Evolutionary conservation across 2,797 vertebrate genomes (phyloP), one percentile per base, ranked within the genome.

Genomic region (Artibeus jamaicensis): DNA sequence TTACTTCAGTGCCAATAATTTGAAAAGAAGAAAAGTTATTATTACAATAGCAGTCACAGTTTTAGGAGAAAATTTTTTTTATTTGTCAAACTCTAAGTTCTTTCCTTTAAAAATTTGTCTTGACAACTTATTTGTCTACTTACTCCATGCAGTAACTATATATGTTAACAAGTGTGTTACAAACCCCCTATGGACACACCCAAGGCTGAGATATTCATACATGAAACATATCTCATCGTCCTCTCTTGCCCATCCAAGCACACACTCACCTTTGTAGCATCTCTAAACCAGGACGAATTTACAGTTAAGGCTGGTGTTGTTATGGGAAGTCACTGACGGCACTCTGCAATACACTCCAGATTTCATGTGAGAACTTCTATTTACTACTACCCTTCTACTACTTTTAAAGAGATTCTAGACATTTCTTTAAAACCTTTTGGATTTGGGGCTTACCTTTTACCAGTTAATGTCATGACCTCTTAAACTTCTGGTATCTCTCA

Each of bases 401-500:
- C 21, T 67, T 16, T 6, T 59, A 26, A 26, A 26, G 24, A 59
- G 5, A 6, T 21, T 79, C 81, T 89, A 42, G 1, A 67, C 9
- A 18, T 79, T 96, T 88, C 12, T 70, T 68, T 93, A 39, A 85
- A 89, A 55, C 10, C 89, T 32, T n/a, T 82, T 84, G 6, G 37
- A 84, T 76, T 68, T 78, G 37, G 95, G 44, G 37, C 7, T 78
- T 83, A 74, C 29, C 55, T 85, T 95, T 96, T 74, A 85, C 65
- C 22, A 19, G 15, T 83, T 93, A 92, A 87, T 46, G 83, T 84
- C 85, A 82, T 84, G 81, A 7, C 12, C 46, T 94, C 59, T 86
- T 94, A 86, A 95, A 93, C 22, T 82, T 88, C 91, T 39, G 81
- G 84, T 95, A 95, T 91, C 50, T 84, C 29, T 16, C 32, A 83